phyloP scores from a whole-genome alignment of 2,797 vertebrate species.

The Numenius phaeopus region DNA sequence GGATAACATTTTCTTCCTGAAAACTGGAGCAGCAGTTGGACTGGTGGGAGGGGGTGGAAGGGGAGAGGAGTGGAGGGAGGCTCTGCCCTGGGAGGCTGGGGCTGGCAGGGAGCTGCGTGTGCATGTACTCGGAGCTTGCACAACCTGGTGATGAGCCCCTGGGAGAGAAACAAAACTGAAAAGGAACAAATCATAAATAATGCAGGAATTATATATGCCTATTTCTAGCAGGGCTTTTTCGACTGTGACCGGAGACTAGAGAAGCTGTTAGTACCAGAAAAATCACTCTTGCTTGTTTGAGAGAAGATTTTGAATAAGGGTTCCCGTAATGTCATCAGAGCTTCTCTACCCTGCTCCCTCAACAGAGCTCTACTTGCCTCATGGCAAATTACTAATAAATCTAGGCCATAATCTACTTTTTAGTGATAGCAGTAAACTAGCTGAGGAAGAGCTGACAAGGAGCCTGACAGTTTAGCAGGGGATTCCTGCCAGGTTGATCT shows the following conservation, averaged over 20 bases:
- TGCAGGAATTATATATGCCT: background rate
- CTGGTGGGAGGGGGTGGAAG: background rate
- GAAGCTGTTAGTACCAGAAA: background rate
- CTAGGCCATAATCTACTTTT: slow-evolving; percentile 12
- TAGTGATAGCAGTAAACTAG: background rate
- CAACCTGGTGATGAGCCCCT: background rate
- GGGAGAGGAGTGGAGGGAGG: background rate
- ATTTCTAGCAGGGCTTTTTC: background rate
- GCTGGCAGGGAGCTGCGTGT: background rate
- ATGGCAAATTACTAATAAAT: slow-evolving; percentile 1
- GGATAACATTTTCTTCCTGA: background rate
- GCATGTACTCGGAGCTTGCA: background rate
- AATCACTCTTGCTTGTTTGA: background rate
- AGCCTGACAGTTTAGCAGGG: background rate
- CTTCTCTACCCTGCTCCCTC: background rate
- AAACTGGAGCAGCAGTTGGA: rapidly evolving
- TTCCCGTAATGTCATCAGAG: background rate
- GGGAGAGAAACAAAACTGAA: background rate
- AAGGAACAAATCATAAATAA: slow-evolving; percentile 11
- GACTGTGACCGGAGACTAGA: background rate
- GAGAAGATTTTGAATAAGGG: background rate
- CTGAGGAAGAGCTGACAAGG: background rate
- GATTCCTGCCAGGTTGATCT: background rate
- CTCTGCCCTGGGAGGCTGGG: background rate
- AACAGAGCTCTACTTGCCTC: background rate